Conservation (phyloP, 2,888 invertebrate genomes). For the Dryococelus australis region DNA sequence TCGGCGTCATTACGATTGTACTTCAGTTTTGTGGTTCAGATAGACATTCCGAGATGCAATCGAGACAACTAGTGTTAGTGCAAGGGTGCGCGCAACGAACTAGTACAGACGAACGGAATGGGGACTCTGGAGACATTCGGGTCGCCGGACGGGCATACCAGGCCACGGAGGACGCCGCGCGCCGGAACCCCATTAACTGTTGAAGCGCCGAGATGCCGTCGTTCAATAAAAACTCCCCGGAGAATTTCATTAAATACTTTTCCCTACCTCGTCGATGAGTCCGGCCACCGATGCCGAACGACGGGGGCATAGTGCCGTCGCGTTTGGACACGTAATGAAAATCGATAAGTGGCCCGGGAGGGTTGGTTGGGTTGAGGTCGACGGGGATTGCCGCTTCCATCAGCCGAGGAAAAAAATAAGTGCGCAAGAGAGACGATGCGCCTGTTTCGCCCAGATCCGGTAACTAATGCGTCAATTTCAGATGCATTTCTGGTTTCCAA, state of each 20-base stretch:
- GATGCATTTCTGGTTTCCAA: neutral
- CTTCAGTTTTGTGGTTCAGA: too few species aligned
- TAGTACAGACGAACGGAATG: neutral
- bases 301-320: neutral
- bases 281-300: neutral
- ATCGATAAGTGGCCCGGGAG: constrained; percentile 7
- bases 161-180: neutral
- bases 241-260: constrained; percentile 16
- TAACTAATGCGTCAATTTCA: neutral
- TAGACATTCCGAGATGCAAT: too few species aligned
- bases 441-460: neutral
- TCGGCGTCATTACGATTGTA: too few species aligned
- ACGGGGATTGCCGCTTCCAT: neutral
- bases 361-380: neutral
- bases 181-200: neutral
- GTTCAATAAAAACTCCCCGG: neutral
- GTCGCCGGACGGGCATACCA: neutral
- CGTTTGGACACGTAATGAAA: constrained; percentile 16
- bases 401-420: neutral
- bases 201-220: neutral
- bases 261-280: neutral
- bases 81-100: neutral
- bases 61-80: neutral
- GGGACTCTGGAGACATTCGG: neutral
- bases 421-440: neutral